phyloP scores from a whole-genome alignment of 2,113 vertebrate genomes.

The Hemiscyllium ocellatum region DNA sequence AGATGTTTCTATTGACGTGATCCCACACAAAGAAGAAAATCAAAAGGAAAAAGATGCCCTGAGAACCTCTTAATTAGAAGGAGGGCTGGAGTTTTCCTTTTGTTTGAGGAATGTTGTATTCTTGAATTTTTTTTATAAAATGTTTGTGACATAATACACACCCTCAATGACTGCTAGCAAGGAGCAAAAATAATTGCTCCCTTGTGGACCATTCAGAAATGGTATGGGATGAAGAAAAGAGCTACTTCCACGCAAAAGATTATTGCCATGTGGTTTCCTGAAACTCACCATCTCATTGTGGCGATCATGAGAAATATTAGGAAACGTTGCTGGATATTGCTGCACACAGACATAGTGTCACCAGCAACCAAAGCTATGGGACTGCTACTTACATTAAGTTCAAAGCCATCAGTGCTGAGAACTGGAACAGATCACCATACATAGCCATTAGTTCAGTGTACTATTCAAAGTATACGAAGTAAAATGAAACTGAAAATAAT shows the following conservation, averaged over 20 bases:
- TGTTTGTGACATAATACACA: conserved; percentile 37
- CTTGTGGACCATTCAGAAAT: conserved; percentile 54
- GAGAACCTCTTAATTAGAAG: conserved; percentile 24
- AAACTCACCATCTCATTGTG: conserved; percentile 48
- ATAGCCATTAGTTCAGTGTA: no score
- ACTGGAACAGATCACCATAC: conserved; percentile 40
- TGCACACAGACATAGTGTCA: conserved; percentile 54
- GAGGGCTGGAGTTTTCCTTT: conserved; percentile 22
- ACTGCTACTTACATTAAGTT: conserved; percentile 43
- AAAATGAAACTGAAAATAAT: background rate
- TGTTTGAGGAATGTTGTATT: conserved; percentile 19
- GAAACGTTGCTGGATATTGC: conserved; percentile 50
- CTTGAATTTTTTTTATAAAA: background rate
- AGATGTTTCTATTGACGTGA: conserved; percentile 11
- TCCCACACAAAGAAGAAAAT: conserved; percentile 16
- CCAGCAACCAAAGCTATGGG: conserved; percentile 47
- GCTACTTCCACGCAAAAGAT: conserved; percentile 60
- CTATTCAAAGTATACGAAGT: no score
- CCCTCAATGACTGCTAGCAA: conserved; percentile 53
- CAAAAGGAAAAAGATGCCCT: conserved; percentile 31
- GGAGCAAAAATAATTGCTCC: conserved; percentile 56
- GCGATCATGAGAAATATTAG: conserved; percentile 54
- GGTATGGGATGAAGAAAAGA: conserved; percentile 59
- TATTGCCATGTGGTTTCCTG: conserved; percentile 62
- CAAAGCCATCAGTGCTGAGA: background rate